Conservation (phyloP, 2,888 invertebrate genomes). For the Eledone cirrhosa region DNA sequence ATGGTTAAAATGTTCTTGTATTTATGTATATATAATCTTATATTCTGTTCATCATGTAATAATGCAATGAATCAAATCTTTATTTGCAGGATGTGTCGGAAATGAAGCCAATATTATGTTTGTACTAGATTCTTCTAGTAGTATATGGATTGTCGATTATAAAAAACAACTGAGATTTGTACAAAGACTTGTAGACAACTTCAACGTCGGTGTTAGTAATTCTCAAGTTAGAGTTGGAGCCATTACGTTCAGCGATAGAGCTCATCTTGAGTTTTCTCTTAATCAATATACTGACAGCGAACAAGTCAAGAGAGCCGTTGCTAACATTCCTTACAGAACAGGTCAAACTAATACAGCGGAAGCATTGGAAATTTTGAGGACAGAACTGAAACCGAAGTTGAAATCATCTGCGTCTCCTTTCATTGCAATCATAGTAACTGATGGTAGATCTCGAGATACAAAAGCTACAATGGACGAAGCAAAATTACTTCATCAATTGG, state of each 20-base stretch:
- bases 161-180: constrained; percentile 38
- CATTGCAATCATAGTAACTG: constrained; percentile 1
- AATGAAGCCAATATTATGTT: constrained; percentile 52
- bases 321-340: not conserved
- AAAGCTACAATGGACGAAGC: not conserved
- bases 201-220: not conserved
- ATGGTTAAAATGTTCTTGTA: too few species aligned
- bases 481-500: not conserved
- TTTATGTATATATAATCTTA: too few species aligned
- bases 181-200: not conserved
- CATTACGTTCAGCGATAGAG: not conserved
- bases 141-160: constrained; percentile 56
- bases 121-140: constrained; percentile 51
- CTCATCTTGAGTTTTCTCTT: constrained; percentile 4
- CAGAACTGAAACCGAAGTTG: not conserved
- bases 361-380: not conserved
- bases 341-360: constrained; percentile 20
- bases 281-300: not conserved
- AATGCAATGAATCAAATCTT: not conserved
- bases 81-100: constrained; percentile 37
- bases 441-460: constrained; percentile 7
- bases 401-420: not conserved
- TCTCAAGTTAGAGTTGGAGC: constrained; percentile 13
- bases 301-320: not conserved
- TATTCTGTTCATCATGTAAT: too few species aligned